Percentiles rank a stretch among this genome's conserved stretches.
Conservation (phyloP, 2,888 invertebrate species). For the Anarsia innoxiella region DNA sequence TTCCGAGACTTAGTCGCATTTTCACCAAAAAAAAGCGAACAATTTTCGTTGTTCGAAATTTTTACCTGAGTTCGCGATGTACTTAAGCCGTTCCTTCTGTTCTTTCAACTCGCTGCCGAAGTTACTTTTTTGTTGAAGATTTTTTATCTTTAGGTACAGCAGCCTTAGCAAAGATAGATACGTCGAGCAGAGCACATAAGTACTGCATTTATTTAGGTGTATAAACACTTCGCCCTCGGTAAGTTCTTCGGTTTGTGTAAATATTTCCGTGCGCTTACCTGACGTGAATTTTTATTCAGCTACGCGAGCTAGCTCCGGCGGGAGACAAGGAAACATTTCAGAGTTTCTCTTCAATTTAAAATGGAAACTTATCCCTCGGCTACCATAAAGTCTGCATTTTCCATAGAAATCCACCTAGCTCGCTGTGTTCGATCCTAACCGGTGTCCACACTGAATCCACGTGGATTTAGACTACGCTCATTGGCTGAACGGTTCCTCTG, state of each 20-base stretch:
- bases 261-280: conserved; percentile 60
- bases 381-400: conserved; percentile 72
- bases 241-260: conserved; percentile 56
- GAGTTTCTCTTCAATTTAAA: conserved; percentile 72
- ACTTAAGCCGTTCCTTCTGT: conserved; percentile 19
- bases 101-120: conserved; percentile 8
- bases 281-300: conserved; percentile 68
- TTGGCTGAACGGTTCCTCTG: conserved; percentile 44
- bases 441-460: conserved; percentile 66
- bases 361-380: conserved; percentile 72
- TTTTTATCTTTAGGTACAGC: conserved; percentile 6
- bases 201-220: conserved; percentile 36
- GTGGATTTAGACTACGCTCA: conserved; percentile 60
- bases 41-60: conserved; percentile 40
- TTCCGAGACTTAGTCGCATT: conserved; percentile 67
- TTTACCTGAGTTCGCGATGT: conserved; percentile 29
- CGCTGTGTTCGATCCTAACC: conserved; percentile 59
- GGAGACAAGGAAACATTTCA: conserved; percentile 67
- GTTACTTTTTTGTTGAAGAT: conserved; percentile 7
- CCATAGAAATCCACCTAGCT: conserved; percentile 69
- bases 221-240: conserved; percentile 37
- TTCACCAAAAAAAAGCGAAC: conserved; percentile 52
- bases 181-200: conserved; percentile 21
- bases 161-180: conserved; percentile 8
- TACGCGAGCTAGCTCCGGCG: conserved; percentile 46